These are phyloP conservation scores for Zosterops pallidus DNA, from an alignment of 2,113 vertebrate species.

Conservation along the genomic window DNA sequence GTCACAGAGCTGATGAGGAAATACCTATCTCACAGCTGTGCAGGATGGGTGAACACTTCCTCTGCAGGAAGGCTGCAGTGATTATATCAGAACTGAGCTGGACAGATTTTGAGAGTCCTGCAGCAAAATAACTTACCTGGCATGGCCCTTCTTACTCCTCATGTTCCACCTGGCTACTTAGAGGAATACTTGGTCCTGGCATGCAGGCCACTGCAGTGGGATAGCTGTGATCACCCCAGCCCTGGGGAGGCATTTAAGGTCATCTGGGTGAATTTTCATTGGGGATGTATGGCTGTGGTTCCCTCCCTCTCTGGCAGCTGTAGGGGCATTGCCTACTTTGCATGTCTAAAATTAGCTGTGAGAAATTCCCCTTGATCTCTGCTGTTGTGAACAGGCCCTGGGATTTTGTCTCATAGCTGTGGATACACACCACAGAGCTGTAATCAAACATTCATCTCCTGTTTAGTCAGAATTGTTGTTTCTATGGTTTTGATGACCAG, in stretches of 20 bases:
- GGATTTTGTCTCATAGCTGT: background rate
- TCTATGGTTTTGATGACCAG: background rate
- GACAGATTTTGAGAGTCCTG: background rate
- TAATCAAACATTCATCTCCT: rapidly evolving
- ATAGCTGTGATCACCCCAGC: background rate
- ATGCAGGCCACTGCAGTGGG: background rate
- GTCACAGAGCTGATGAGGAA: background rate
- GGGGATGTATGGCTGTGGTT: background rate
- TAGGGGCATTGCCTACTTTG: background rate
- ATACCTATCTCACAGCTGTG: background rate
- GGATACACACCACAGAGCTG: background rate
- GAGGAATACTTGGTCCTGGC: background rate
- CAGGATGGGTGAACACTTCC: background rate
- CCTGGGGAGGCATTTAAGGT: background rate
- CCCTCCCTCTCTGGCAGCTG: background rate
- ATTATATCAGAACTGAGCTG: background rate
- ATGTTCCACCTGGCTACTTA: background rate
- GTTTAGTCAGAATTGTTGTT: background rate
- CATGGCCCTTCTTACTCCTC: background rate
- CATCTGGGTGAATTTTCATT: background rate
- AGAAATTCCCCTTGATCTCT: background rate
- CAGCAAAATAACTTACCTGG: background rate
- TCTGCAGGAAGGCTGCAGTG: background rate
- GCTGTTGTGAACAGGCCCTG: background rate
- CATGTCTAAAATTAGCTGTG: background rate